These are phyloP conservation scores for Lampris incognitus DNA, from an alignment of 2,113 vertebrate genomes.

Conservation along the genomic window DNA sequence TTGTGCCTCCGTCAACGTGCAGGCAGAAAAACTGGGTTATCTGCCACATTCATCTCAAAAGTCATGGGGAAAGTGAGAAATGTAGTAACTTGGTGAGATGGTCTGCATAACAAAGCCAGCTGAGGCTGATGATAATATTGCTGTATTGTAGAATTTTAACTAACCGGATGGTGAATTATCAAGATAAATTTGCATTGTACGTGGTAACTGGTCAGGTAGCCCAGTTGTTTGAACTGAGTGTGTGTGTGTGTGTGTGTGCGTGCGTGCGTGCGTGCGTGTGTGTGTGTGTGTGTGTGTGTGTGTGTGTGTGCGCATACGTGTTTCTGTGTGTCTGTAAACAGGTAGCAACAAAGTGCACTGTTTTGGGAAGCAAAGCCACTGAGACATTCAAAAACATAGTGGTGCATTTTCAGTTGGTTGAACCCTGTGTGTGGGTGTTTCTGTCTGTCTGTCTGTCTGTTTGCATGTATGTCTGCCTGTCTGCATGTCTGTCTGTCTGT, in stretches of 20 bases:
- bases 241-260: not conserved
- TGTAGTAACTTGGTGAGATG: slow-evolving; percentile 45
- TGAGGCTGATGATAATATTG: slow-evolving; percentile 60
- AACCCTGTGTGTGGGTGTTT: slow-evolving; percentile 32
- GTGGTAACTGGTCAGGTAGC: slow-evolving; percentile 52
- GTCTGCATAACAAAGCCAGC: slow-evolving; percentile 64
- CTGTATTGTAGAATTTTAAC: slow-evolving; percentile 69
- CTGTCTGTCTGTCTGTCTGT: slow-evolving; percentile 29
- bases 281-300: slow-evolving; percentile 28
- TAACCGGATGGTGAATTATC: slow-evolving; percentile 68
- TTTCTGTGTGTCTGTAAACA: slow-evolving; percentile 24
- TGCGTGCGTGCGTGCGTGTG: not conserved
- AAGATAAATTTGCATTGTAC: slow-evolving; percentile 53
- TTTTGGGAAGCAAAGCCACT: slow-evolving; percentile 77
- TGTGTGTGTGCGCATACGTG: slow-evolving; percentile 1
- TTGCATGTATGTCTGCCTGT: slow-evolving; percentile 30
- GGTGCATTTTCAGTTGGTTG: slow-evolving; percentile 71
- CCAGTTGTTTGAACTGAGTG: slow-evolving; percentile 28
- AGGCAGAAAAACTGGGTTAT: slow-evolving; percentile 51
- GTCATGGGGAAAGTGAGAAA: slow-evolving; percentile 26
- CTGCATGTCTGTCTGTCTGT: slow-evolving; percentile 23
- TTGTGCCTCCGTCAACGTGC: slow-evolving; percentile 32
- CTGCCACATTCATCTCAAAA: slow-evolving; percentile 53
- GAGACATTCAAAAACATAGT: slow-evolving; percentile 77
- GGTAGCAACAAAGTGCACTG: slow-evolving; percentile 66